Conservation (phyloP, 2,888 invertebrate species). For the Pyrrhia umbra region DNA sequence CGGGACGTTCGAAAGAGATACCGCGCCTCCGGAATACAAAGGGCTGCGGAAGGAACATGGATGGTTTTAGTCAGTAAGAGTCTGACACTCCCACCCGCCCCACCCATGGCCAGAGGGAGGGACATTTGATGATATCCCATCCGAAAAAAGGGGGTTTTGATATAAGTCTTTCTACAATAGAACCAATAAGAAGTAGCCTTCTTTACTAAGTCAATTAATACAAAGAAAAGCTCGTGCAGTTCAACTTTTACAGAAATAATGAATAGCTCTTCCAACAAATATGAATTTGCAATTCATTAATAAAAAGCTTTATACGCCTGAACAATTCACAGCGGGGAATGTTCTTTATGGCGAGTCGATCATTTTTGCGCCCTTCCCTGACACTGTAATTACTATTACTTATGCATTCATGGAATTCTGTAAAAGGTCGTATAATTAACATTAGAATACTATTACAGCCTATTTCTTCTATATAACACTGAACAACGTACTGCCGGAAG, state of each 20-base stretch:
- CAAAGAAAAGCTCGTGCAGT: constrained; percentile 1
- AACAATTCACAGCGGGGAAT: constrained; percentile 30
- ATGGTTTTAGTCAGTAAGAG: no score
- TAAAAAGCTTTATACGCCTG: constrained; percentile 53
- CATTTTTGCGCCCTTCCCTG: constrained; percentile 65
- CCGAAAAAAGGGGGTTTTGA: no score
- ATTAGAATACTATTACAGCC: constrained; percentile 33
- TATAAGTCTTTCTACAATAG: not conserved
- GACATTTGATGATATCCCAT: no score
- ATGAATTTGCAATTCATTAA: constrained; percentile 32
- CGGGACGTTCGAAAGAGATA: no score
- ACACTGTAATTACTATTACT: constrained; percentile 64
- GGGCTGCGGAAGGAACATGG: no score
- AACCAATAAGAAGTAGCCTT: not conserved
- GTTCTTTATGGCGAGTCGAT: constrained; percentile 49
- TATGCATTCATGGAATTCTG: constrained; percentile 53
- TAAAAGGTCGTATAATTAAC: constrained; percentile 52
- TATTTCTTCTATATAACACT: constrained; percentile 11
- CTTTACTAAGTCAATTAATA: constrained; percentile 8
- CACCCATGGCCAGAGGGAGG: no score
- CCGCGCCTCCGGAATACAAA: no score
- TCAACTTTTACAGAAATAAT: constrained; percentile 24
- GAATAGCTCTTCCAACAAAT: constrained; percentile 20
- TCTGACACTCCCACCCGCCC: no score
- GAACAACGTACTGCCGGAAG: constrained; percentile 4